Base-by-base conservation (phyloP, 1,140 invertebrate genomes). In the Chionoecetes opilio region DNA sequence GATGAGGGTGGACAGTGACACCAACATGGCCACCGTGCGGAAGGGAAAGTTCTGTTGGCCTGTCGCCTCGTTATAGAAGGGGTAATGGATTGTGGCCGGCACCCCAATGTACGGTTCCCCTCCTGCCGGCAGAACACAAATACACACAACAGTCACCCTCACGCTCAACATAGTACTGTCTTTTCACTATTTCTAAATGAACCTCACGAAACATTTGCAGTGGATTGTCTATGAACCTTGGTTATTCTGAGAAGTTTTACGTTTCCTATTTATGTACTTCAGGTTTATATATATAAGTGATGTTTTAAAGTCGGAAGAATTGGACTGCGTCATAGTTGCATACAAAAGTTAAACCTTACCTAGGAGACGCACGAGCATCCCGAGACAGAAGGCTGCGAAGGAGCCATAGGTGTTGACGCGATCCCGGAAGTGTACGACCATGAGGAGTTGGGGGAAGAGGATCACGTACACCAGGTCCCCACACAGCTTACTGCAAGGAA, bases 391-490 rank as follows among this genome's bases (percentile, higher is more conserved):
- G 0, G 98, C 99, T 0, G 98, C 97, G 37, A 99, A 97, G 34
- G 99, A 99, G 34, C 99, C 99, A 97, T 99, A 99, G 0, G 99
- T 99, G 97, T 99, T 99, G 97, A 98, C 99, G 96, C 99, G 97
- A 84, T 98, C 97, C 97, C 99, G 98, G 97, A 99, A 99, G 97
- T 99, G 99, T 6, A 99, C 99, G 96, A 99, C 99, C 98, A 99
- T 99, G 88, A 99, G 97, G n/a, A 99, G 98, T 97, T 99, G 99
- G 0, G 99, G 99, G 97, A 99, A 99, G 92, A 99, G 98, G 96
- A 99, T 99, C 91, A 99, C 99, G 97, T 99, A 99, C 63, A 99
- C 99, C 96, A 99, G 97, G 97, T 99, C 99, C 21, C 99, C 99
- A 97, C 99, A 99, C 98, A 99, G 98, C 92, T 98, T 99, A 98